phyloP scores from a whole-genome alignment of 1,140 invertebrate genomes.

The Ceratosolen fusciceps region DNA sequence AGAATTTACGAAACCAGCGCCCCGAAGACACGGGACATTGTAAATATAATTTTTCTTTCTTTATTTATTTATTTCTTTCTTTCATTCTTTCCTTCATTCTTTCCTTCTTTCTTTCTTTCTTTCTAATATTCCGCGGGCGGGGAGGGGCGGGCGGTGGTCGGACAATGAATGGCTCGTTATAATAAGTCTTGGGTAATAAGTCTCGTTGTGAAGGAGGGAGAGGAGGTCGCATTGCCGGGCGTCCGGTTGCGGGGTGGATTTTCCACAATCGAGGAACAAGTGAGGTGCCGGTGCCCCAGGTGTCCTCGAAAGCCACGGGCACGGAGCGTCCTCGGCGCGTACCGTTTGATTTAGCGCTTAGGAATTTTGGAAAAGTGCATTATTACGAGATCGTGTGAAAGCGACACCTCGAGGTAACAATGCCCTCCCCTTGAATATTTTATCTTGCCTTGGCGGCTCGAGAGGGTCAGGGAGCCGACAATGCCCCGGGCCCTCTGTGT shows the following conservation, averaged over 20 bases:
- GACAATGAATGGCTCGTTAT: not conserved
- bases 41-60: not conserved
- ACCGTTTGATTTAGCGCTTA: not conserved
- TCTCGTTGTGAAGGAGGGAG: slow-evolving; percentile 9
- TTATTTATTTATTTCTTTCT: not conserved
- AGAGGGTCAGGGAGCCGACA: too few species aligned
- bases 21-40: not conserved
- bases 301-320: not conserved
- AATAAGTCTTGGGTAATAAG: not conserved
- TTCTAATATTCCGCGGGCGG: too few species aligned
- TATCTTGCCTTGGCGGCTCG: not conserved
- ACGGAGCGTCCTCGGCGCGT: not conserved
- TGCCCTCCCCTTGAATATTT: not conserved
- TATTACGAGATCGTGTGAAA: not conserved
- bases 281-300: not conserved
- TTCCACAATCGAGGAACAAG: not conserved
- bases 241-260: not conserved
- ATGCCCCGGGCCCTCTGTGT: too few species aligned
- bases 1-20: not conserved
- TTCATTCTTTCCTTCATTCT: too few species aligned
- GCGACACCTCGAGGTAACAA: not conserved
- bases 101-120: too few species aligned
- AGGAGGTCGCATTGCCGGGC: not conserved
- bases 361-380: not conserved
- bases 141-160: too few species aligned